Base-by-base conservation (phyloP, 2,797 vertebrate genomes). In the Alcedo quadribrachys region DNA sequence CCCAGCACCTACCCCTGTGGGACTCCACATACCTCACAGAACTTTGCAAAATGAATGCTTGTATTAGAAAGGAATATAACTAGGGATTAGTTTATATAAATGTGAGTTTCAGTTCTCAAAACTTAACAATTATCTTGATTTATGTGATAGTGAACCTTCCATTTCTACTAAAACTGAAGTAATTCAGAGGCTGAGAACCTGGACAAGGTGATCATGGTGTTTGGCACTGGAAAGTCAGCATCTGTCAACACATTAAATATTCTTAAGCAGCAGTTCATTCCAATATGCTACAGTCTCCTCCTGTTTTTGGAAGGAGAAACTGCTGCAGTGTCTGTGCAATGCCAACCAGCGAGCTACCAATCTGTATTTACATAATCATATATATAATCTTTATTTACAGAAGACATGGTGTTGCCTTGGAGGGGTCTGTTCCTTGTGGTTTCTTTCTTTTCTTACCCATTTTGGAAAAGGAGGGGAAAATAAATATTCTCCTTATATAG, bases 171-270 rank as follows among this genome's bases (percentile, higher is more conserved):
- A 76, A 79, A 69, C 11, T 71, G 50, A 79, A 78, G 33, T 55
- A 0, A 2, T 35, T 55, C 35, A 13, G 66, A 53, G 62, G 15
- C 60, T 83, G 55, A 86, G 45, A 90, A 67, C 58, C 60, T 77
- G 68, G 24, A 51, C 77, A 75, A 89, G 69, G 61, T 19, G 33
- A 81, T 80, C 50, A 22, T 27, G 35, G 58, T 78, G 32, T 81
- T 73, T 91, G 92, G 82, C 76, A 81, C 80, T 66, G 61, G 73
- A 78, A 87, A 85, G 60, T 82, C 91, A 87, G 76, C 87, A 94
- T 94, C 92, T 94, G 93, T 92, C 91, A 73, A 89, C 76, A 35
- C 5, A 77, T 66, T 55, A 94, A 93, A 89, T 89, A 89, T 95
- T 93, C 73, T 79, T 48, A 66, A 89, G 66, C 66, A 78, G 50